These are phyloP conservation scores for Dermochelys coriacea DNA, from an alignment of 2,797 vertebrate genomes.

Conservation along the genomic window DNA sequence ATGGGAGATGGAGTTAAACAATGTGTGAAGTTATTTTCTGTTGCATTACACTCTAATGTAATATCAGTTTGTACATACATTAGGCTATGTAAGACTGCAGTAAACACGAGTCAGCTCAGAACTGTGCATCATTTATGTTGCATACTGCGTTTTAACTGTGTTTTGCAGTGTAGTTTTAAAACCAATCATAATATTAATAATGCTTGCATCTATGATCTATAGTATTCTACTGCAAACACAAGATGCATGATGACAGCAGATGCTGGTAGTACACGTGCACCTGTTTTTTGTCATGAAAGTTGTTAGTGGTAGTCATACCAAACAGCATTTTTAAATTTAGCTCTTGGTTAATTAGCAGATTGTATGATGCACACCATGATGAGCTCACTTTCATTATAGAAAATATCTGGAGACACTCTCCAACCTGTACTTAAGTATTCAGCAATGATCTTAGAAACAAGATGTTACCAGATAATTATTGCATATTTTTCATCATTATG, in stretches of 20 bases:
- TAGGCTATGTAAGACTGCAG: slow-evolving; percentile 46
- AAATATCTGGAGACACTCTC: background rate
- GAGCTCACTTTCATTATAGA: slow-evolving; percentile 10
- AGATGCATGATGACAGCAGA: background rate
- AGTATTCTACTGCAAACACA: background rate
- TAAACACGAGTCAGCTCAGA: slow-evolving; percentile 44
- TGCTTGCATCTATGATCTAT: background rate
- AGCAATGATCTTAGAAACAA: slow-evolving; percentile 32
- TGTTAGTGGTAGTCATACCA: background rate
- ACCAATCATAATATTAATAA: background rate
- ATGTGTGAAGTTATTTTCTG: background rate
- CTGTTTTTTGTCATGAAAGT: background rate
- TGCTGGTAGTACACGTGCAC: background rate
- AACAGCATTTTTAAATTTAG: slow-evolving; percentile 17
- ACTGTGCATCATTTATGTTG: slow-evolving; percentile 33
- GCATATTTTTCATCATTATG: slow-evolving; percentile 15
- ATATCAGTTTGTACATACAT: slow-evolving; percentile 3
- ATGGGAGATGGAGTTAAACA: slow-evolving; percentile 3
- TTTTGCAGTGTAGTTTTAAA: background rate
- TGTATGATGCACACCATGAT: background rate
- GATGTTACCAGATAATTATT: background rate
- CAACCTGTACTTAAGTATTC: slow-evolving; percentile 42
- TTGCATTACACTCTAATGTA: slow-evolving; percentile 21
- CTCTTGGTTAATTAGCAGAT: background rate
- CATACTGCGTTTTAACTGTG: slow-evolving; percentile 4